Percentiles rank a stretch among this genome's conserved stretches.
These are phyloP conservation scores for Oostethus manadensis DNA, from an alignment of 2,113 vertebrate species.

Conservation along the genomic window DNA sequence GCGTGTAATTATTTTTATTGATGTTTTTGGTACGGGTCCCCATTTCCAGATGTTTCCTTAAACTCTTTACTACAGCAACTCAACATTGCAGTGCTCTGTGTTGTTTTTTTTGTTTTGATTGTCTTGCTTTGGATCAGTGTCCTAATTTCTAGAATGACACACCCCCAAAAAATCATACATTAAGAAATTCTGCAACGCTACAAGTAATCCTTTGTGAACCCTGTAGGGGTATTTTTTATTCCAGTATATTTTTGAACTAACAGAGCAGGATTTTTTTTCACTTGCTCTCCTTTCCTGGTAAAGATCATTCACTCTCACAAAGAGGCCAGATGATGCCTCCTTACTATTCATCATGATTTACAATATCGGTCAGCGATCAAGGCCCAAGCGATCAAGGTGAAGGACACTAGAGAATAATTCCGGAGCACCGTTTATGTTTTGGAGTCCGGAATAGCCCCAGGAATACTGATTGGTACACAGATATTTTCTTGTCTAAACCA, in stretches of 20 bases:
- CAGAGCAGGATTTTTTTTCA: constrained; percentile 27
- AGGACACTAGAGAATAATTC: constrained; percentile 70
- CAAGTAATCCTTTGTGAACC: too few species aligned
- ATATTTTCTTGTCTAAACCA: constrained; percentile 59
- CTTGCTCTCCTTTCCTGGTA: constrained; percentile 24
- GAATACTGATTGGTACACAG: constrained; percentile 71
- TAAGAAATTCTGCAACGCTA: too few species aligned
- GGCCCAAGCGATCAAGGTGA: constrained; percentile 45
- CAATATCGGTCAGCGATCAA: constrained; percentile 61
- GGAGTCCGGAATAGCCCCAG: constrained; percentile 38
- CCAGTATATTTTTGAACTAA: constrained; percentile 7
- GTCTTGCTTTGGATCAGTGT: too few species aligned
- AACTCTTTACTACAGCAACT: constrained; percentile 5
- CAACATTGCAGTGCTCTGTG: too few species aligned
- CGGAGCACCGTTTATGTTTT: constrained; percentile 60
- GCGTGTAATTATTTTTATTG: neutral
- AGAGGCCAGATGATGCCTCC: constrained; percentile 36
- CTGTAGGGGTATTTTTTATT: constrained; percentile 18
- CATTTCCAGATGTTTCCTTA: neutral
- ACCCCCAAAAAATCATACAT: too few species aligned
- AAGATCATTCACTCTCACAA: constrained; percentile 40
- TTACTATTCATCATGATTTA: constrained; percentile 71
- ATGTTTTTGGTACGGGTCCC: too few species aligned
- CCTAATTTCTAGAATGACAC: too few species aligned
- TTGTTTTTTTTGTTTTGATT: too few species aligned